Percentiles rank a stretch among this genome's conserved stretches.
Conservation (phyloP, 1,140 invertebrate species). For the Plutomurus gul region DNA sequence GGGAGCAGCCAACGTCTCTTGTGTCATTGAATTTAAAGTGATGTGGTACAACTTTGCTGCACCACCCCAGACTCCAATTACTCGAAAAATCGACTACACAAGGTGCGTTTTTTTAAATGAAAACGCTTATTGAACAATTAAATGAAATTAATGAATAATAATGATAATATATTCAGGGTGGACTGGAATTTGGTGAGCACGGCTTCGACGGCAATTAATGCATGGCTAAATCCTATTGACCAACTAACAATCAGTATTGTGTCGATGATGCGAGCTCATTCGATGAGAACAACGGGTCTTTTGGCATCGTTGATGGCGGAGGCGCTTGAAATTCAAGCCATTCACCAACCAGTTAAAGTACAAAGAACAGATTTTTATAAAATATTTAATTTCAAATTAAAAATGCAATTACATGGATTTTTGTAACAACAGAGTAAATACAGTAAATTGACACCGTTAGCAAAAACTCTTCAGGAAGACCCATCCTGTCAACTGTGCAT, state of each 20-base stretch:
- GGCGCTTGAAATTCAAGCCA: conserved; percentile 79
- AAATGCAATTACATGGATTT: background rate
- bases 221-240: conserved; percentile 96
- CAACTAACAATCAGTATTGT: conserved; percentile 80
- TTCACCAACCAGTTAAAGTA: conserved; percentile 84
- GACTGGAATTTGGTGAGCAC: conserved; percentile 97
- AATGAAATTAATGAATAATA: background rate
- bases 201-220: conserved; percentile 92
- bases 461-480: conserved; percentile 91
- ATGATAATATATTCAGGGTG: conserved; percentile 62
- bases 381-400: conserved; percentile 6
- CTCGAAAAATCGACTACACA: conserved; percentile 92
- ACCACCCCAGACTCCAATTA: conserved; percentile 89
- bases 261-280: conserved; percentile 74
- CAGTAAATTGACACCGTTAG: conserved; percentile 81
- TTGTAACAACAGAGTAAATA: conserved; percentile 77
- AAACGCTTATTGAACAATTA: background rate
- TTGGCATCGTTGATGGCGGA: conserved; percentile 94
- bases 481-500: conserved; percentile 91
- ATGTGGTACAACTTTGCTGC: conserved; percentile 98
- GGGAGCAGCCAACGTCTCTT: conserved; percentile 67
- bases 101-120: conserved; percentile 63
- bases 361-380: conserved; percentile 15
- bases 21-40: conserved; percentile 82
- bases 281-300: conserved; percentile 78